Conservation (phyloP, 2,888 invertebrate genomes). For the Apamea epomidion region DNA sequence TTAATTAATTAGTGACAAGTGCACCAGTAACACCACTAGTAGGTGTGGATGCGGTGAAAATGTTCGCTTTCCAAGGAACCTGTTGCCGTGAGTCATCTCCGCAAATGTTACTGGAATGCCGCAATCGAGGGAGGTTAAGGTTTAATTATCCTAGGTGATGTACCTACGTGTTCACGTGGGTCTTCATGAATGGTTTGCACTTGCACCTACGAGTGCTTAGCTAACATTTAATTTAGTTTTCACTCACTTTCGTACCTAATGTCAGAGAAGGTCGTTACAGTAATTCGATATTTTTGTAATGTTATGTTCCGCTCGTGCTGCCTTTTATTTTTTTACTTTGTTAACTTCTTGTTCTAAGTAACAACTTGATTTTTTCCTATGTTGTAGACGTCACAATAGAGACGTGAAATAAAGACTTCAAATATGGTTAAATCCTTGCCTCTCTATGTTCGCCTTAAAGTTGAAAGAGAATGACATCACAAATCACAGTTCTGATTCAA, state of each 20-base stretch:
- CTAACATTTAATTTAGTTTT: neutral
- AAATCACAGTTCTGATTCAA: slow-evolving; percentile 20
- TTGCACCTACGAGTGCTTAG: neutral
- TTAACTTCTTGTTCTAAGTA: neutral
- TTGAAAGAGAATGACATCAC: slow-evolving; percentile 13
- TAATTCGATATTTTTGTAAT: neutral
- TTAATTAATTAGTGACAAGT: slow-evolving; percentile 54
- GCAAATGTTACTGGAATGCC: slow-evolving; percentile 13
- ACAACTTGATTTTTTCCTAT: neutral
- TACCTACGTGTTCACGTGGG: neutral
- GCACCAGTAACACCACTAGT: slow-evolving; percentile 2
- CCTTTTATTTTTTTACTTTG: neutral
- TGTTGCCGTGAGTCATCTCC: slow-evolving; percentile 14
- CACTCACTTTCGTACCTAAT: neutral
- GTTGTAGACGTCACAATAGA: no score
- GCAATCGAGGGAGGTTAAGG: slow-evolving; percentile 26
- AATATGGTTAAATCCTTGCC: neutral
- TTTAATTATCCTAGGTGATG: neutral
- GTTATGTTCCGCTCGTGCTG: neutral
- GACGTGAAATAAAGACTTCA: neutral
- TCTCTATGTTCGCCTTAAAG: neutral
- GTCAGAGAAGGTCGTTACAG: neutral
- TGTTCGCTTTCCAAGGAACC: slow-evolving; percentile 48
- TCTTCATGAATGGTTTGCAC: neutral
- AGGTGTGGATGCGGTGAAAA: slow-evolving; percentile 35